Percentiles rank a stretch among this genome's conserved stretches.
Evolutionary conservation across 2,797 vertebrate genomes (phyloP).

Genomic region (Alca torda): DNA sequence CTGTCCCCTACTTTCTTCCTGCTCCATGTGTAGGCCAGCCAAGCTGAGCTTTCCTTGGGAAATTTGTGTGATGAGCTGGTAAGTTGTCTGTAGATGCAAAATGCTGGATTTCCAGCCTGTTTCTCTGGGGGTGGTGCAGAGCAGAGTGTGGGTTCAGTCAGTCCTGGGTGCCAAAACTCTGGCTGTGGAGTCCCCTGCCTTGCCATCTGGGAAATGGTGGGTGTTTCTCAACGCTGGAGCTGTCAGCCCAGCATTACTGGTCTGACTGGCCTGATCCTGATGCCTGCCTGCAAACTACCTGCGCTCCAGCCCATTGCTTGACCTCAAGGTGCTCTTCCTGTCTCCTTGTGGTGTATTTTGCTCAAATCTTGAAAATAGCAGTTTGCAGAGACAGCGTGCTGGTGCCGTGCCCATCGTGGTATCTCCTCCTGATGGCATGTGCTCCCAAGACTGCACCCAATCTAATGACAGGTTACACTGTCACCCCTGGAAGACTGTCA

Average conservation of each 20-base stretch:
- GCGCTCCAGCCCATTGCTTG: background rate
- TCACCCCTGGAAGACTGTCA: background rate
- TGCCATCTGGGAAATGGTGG: background rate
- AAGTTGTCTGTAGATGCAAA: background rate
- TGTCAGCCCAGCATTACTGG: background rate
- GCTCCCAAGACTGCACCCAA: background rate
- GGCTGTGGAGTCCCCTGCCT: background rate
- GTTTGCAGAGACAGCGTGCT: background rate
- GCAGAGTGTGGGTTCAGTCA: background rate
- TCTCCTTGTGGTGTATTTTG: background rate
- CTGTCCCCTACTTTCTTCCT: background rate
- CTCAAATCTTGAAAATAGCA: background rate
- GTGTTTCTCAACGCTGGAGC: background rate
- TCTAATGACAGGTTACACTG: background rate
- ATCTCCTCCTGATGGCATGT: background rate
- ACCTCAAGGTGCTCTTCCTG: background rate
- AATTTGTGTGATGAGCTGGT: background rate
- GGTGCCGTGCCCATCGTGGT: rapidly evolving
- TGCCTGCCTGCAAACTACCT: background rate
- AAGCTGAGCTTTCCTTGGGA: background rate
- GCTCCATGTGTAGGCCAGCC: background rate
- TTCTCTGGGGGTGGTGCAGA: background rate
- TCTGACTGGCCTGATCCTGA: background rate
- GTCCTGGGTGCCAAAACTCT: background rate
- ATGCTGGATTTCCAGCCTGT: background rate